A percentile compares a stretch with the other conserved stretches of the same genome.
Conservation (phyloP, 2,113 vertebrate species). For the Syngnathus floridae region DNA sequence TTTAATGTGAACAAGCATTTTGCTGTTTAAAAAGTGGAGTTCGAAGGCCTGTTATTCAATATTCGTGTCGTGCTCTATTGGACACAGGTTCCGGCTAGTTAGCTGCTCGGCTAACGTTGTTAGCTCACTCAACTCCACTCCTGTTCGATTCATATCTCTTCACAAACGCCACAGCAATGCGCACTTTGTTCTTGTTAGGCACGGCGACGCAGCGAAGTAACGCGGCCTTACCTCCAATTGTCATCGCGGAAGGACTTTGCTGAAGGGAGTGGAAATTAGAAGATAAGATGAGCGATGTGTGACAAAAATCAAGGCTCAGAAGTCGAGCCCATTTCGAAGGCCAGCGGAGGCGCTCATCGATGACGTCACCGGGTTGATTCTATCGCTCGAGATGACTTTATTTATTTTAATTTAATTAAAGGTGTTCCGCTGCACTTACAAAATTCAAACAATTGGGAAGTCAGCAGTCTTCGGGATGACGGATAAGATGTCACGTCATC, state of each 20-base stretch:
- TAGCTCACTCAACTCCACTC: conserved; percentile 36
- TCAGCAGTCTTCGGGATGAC: background rate
- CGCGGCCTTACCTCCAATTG: conserved; percentile 65
- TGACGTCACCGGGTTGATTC: conserved; percentile 63
- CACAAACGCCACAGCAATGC: conserved; percentile 11
- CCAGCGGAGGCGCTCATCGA: conserved; percentile 69
- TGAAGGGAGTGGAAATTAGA: conserved; percentile 22
- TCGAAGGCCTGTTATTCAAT: background rate
- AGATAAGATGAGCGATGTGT: conserved; percentile 41
- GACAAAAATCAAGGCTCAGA: conserved; percentile 63
- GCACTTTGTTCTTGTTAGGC: rapidly evolving
- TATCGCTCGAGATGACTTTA: conserved; percentile 33
- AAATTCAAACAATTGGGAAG: background rate
- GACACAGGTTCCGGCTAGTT: conserved; percentile 38
- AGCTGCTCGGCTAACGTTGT: conserved; percentile 45
- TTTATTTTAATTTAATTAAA: background rate
- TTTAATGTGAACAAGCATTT: background rate
- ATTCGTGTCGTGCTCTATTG: conserved; percentile 8
- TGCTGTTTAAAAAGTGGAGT: background rate
- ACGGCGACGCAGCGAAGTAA: background rate
- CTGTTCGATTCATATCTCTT: conserved; percentile 19
- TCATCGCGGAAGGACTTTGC: conserved; percentile 60
- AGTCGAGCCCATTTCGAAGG: conserved; percentile 72
- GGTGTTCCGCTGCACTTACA: background rate
- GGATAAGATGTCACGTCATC: background rate